Conservation (phyloP, 64 coral and sea anemone species). For the Actinia equina region DNA sequence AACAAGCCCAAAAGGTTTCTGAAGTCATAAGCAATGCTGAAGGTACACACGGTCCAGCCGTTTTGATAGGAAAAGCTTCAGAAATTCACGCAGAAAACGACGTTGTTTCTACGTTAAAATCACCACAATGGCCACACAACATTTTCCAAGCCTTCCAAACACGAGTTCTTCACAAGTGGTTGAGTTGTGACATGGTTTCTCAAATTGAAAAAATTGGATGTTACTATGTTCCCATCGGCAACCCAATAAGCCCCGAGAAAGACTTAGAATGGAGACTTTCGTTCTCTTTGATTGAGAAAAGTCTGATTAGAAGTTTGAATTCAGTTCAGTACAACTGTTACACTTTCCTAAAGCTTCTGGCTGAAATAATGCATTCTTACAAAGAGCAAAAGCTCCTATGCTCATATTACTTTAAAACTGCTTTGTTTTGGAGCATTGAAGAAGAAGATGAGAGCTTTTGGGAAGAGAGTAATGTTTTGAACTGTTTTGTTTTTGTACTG, state of each 20-base stretch:
- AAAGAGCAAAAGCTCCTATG: constrained; percentile 14
- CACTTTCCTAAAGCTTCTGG: constrained; percentile 5
- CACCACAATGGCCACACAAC: background rate
- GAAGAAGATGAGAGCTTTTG: background rate
- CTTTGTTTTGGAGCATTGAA: constrained; percentile 31
- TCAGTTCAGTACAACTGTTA: constrained; percentile 26
- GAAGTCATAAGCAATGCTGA: background rate
- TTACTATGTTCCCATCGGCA: constrained; percentile 23
- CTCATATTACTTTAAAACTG: constrained; percentile 36
- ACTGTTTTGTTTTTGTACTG: background rate
- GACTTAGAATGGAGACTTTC: constrained; percentile 30
- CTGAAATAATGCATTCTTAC: background rate
- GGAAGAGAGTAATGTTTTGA: background rate
- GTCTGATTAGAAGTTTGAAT: constrained; percentile 6
- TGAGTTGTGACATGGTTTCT: background rate
- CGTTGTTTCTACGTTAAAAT: background rate
- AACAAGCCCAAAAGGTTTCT: background rate
- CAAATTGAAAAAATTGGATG: constrained; percentile 9
- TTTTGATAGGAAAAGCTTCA: background rate
- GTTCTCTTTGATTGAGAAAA: constrained; percentile 22
- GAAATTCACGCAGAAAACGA: background rate
- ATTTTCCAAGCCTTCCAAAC: background rate
- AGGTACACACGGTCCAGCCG: background rate
- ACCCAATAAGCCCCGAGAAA: constrained; percentile 1
- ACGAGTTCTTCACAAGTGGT: background rate